Base-by-base conservation (phyloP, 2,113 vertebrate genomes). In the Cyphomyrus plagiostoma region DNA sequence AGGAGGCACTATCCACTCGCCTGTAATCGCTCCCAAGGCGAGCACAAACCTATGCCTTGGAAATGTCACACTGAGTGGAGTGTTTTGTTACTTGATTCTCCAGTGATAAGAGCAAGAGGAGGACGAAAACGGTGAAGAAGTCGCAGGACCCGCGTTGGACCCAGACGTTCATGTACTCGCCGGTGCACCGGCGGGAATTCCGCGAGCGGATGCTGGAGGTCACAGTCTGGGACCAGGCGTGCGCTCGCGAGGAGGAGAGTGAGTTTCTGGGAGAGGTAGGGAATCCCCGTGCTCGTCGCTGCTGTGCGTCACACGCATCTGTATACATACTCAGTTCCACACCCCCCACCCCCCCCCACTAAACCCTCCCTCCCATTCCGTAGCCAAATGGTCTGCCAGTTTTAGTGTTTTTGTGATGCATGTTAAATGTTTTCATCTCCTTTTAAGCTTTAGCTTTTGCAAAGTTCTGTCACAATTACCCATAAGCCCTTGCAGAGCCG, bases 111-210 rank as follows among this genome's bases (percentile, higher is more conserved):
- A 99, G 98, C 93, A 98, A 98, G 93, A 96, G 98, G 91, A 97
- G 98, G 94, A 99, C 98, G 50, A 99, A 99, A 95, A 99, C 98
- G 0, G 97, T 99, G 92, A 99, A 98, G 95, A 99, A 99, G 94
- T 97, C 97, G 0, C 88, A 98, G 93, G 98, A 99, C 90, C 98
- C 98, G 42, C 98, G 98, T 90, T 99, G 98, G 98, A 99, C 97
- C 94, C 98, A 99, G 96, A 99, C 98, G 26, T 99, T 99, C 93
- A 98, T 99, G 95, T 99, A 98, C 95, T 98, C 97, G 89, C 97
- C 98, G 2, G 97, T 99, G 90, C 98, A 98, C 92, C 97, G 95
- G 90, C 95, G 98, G 86, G 98, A 99, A 89, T 98, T 99, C 95
- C 96, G 97, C 74, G 98, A 98, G 90, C 95, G 98, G 56, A 97